A percentile compares a stretch with the other conserved stretches of the same genome.
These are phyloP conservation scores for Cepaea hortensis DNA, from an alignment of 2,888 invertebrate genomes.

Conservation along the genomic window DNA sequence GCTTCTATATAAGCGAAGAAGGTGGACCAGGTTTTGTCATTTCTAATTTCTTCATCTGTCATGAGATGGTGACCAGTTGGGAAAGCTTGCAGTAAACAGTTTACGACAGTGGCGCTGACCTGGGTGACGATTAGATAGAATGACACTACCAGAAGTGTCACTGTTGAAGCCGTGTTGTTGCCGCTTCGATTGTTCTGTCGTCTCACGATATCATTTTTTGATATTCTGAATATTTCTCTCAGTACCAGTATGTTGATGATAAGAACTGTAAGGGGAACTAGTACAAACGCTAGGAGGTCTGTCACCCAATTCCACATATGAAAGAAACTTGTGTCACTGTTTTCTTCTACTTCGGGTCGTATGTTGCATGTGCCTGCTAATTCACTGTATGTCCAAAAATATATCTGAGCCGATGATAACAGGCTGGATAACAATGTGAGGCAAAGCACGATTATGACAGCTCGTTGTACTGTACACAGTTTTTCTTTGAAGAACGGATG, in stretches of 20 bases:
- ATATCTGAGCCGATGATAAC: constrained; percentile 61
- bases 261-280: constrained; percentile 64
- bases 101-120: constrained; percentile 68
- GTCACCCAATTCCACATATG: constrained; percentile 63
- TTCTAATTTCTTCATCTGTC: constrained; percentile 59
- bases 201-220: constrained; percentile 53
- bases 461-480: constrained; percentile 64
- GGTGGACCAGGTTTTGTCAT: constrained; percentile 62
- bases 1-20: constrained; percentile 59
- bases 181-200: constrained; percentile 52
- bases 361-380: constrained; percentile 52
- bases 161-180: constrained; percentile 63
- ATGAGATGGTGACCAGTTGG: constrained; percentile 56
- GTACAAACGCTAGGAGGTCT: constrained; percentile 63
- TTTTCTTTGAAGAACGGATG: constrained; percentile 65
- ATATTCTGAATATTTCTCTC: constrained; percentile 63
- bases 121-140: constrained; percentile 72
- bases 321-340: constrained; percentile 53
- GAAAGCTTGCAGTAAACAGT: constrained; percentile 55
- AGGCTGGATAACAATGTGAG: constrained; percentile 52
- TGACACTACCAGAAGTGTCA: constrained; percentile 69
- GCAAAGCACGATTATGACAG: constrained; percentile 56
- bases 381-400: constrained; percentile 63
- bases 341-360: constrained; percentile 50
- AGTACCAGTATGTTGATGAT: constrained; percentile 68